Conservation (phyloP, 2,797 vertebrate genomes). For the Cygnus olor region DNA sequence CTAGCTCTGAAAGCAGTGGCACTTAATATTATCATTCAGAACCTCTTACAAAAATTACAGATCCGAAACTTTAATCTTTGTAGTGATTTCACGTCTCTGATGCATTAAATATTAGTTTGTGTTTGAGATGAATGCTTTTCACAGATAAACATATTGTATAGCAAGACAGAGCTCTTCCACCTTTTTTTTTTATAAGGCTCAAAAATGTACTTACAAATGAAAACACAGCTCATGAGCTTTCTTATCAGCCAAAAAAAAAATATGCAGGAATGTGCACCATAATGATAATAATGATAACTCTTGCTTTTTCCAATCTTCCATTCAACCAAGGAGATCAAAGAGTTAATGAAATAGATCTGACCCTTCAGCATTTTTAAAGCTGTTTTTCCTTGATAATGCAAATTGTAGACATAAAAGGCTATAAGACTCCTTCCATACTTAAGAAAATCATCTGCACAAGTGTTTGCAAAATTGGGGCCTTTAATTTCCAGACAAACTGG, state of each 20-base stretch:
- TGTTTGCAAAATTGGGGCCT: neutral
- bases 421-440: neutral
- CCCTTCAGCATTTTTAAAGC: neutral
- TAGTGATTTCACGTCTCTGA: neutral
- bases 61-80: conserved; percentile 26
- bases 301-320: neutral
- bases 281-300: neutral
- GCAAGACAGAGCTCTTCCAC: neutral
- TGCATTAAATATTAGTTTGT: neutral
- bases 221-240: neutral
- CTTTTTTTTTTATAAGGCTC: neutral
- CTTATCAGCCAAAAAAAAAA: neutral
- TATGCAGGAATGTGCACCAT: neutral
- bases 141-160: neutral
- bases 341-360: neutral
- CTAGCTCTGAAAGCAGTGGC: conserved; percentile 16
- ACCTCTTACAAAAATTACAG: conserved; percentile 21
- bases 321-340: conserved; percentile 18
- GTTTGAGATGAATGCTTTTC: neutral
- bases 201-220: neutral
- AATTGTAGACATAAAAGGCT: neutral
- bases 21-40: conserved; percentile 35
- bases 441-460: neutral
- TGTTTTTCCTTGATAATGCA: neutral
- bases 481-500: neutral